Evolutionary conservation across 1,140 invertebrate genomes (phyloP), one percentile per base, ranked within the genome.

Genomic region (Melitaea cinxia): DNA sequence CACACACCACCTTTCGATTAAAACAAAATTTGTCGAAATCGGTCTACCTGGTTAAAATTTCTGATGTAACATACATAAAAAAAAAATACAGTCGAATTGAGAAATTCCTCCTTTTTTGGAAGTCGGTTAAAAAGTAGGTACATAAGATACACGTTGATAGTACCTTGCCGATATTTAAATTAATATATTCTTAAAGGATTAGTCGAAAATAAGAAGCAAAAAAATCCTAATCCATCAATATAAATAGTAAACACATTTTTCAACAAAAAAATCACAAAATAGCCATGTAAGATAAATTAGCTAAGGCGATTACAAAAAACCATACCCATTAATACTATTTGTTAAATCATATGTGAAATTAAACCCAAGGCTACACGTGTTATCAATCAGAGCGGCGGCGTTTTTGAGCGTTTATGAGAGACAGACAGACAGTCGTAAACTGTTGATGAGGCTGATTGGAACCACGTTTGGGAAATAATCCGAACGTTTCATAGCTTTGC

Each of bases 401-500:
- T 77, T 83, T 84, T 82, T 76, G 75, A 80, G 71, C 56, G 53
- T 82, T 85, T 83, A 87, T 83, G 84, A 79, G 78, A 72, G 70
- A 77, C 83, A 73, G 80, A 77, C 83, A 83, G 80, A 80, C 86
- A 85, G 83, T 90, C 87, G 78, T 90, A 87, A 89, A 78, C 76
- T 79, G 37, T 50, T 73, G 75, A 78, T 79, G 78, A 76, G 73
- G 54, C 66, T 88, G 84, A 89, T 89, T 88, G 80, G 75, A 82
- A 81, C 80, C 85, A 89, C 82, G 81, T 89, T 89, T 74, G 68
- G 67, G 68, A 71, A 64, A 72, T 78, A 77, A 76, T 68, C 74
- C 65, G 65, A 59, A 73, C 73, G 73, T 76, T 33, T 72, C 65
- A 74, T 52, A 65, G 73, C 77, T 73, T 80, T 82, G 79, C 72